Percentiles rank a stretch among this genome's conserved stretches.
phyloP scores from a whole-genome alignment of 2,113 vertebrate genomes.

The Arenaria interpres region DNA sequence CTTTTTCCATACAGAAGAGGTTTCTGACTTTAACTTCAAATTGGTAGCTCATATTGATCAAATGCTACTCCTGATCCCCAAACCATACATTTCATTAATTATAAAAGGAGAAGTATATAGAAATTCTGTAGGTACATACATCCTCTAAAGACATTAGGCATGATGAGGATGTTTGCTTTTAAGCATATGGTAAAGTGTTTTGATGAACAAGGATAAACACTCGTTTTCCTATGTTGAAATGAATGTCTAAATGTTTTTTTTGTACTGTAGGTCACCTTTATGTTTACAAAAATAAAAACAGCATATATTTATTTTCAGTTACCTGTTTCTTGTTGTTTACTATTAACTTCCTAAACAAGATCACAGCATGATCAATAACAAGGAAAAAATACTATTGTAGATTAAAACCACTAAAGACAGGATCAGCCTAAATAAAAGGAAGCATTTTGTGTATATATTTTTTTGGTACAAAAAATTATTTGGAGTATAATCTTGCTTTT shows the following conservation, averaged over 20 bases:
- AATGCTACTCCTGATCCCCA: neutral
- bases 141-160: neutral
- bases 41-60: neutral
- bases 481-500: neutral
- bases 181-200: neutral
- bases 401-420: neutral
- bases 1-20: conserved; percentile 5
- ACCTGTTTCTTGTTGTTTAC: neutral
- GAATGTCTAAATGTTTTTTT: neutral
- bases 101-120: neutral
- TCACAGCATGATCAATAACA: neutral
- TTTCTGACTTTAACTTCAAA: neutral
- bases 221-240: neutral
- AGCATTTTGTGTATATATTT: neutral
- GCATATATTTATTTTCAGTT: neutral
- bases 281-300: neutral
- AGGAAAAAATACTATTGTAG: neutral
- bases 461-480: neutral
- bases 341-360: neutral
- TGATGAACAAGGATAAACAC: conserved; percentile 1
- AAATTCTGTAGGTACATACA: neutral
- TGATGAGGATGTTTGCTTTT: neutral
- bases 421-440: neutral
- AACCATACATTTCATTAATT: neutral
- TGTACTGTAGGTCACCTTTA: neutral